phyloP scores from a whole-genome alignment of 1,140 invertebrate genomes.

The Atta colombica region DNA sequence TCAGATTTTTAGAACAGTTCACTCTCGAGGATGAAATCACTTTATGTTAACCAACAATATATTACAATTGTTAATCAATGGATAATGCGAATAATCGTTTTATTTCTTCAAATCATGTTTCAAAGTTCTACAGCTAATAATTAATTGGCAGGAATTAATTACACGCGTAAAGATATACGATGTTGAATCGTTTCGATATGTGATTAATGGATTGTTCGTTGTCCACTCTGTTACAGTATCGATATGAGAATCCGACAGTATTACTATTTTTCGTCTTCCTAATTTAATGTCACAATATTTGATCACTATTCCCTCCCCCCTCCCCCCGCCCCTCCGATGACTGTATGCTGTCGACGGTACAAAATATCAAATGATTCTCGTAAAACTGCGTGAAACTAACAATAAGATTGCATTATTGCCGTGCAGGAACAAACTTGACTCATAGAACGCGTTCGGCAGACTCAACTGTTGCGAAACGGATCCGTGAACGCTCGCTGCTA shows the following conservation, averaged over 20 bases:
- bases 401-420: no score
- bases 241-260: neutral
- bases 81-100: neutral
- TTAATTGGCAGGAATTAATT: slow-evolving; percentile 37
- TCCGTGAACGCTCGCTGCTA: no score
- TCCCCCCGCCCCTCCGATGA: neutral
- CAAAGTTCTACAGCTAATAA: neutral
- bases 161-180: neutral
- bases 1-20: neutral
- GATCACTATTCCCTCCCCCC: slow-evolving; percentile 17
- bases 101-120: neutral
- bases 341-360: neutral
- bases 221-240: slow-evolving; percentile 14
- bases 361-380: slow-evolving; percentile 9
- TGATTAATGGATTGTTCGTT: slow-evolving; percentile 36
- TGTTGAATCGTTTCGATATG: neutral
- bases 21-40: neutral
- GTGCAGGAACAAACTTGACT: no score
- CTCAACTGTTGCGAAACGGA: no score
- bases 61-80: neutral
- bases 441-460: no score
- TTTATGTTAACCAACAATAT: neutral
- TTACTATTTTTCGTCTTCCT: neutral
- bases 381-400: neutral
- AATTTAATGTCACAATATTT: slow-evolving; percentile 10